A percentile compares a stretch with the other conserved stretches of the same genome.
phyloP scores from a whole-genome alignment of 2,113 vertebrate genomes.

The Morone chrysops region DNA sequence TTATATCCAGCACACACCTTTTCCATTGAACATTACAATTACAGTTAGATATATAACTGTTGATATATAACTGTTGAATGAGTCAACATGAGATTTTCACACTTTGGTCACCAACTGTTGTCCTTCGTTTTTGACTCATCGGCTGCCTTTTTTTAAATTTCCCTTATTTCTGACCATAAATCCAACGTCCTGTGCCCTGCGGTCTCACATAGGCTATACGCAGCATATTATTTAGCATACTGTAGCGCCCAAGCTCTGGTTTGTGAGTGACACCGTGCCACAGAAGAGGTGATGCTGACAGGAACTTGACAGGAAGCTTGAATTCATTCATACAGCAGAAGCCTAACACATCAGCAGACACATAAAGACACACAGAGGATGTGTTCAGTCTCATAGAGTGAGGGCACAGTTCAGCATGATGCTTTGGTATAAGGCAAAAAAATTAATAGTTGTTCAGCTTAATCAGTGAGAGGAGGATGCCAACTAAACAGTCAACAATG shows the following conservation, averaged over 20 bases:
- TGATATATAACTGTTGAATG: slow-evolving; percentile 8
- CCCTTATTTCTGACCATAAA: slow-evolving; percentile 36
- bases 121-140: slow-evolving; percentile 34
- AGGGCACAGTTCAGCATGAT: slow-evolving; percentile 53
- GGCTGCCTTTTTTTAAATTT: slow-evolving; percentile 23
- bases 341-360: slow-evolving; percentile 28
- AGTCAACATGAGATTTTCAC: slow-evolving; percentile 12
- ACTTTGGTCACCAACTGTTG: not conserved
- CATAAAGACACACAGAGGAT: not conserved
- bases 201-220: too few relatives aligned
- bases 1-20: not conserved
- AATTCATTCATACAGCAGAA: not conserved
- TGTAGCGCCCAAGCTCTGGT: not conserved
- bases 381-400: slow-evolving; percentile 6
- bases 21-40: not conserved
- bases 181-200: slow-evolving; percentile 3
- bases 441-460: slow-evolving; percentile 66
- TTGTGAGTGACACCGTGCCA: not conserved
- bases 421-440: slow-evolving; percentile 16
- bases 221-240: not conserved
- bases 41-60: not conserved
- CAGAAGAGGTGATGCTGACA: not conserved
- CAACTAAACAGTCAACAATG: slow-evolving; percentile 44
- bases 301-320: too few relatives aligned
- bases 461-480: slow-evolving; percentile 44